These are phyloP conservation scores for Centruroides vittatus DNA, from an alignment of 1,140 invertebrate genomes.

Conservation along the genomic window DNA sequence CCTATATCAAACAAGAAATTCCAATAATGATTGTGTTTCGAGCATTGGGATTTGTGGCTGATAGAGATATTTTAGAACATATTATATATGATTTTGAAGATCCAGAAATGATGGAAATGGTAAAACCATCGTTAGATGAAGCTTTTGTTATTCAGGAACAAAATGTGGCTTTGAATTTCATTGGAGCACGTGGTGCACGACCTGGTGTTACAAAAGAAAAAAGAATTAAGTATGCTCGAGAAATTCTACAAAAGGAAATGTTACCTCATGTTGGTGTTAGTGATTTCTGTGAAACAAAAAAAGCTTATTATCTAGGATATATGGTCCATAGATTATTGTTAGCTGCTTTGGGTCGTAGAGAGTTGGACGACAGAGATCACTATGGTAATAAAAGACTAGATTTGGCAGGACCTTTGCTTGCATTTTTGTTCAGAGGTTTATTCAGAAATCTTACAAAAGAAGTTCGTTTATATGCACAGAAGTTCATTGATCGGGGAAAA, in stretches of 20 bases:
- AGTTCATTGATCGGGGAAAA: constrained; percentile 95
- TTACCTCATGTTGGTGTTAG: constrained; percentile 96
- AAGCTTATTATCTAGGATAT: constrained; percentile 94
- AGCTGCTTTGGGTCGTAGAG: constrained; percentile 83
- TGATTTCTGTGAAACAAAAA: constrained; percentile 98
- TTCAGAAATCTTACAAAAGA: constrained; percentile 92
- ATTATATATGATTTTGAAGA: constrained; percentile 99
- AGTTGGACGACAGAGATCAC: constrained; percentile 97
- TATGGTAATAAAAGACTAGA: constrained; percentile 98
- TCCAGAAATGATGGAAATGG: constrained; percentile 99
- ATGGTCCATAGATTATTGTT: constrained; percentile 94
- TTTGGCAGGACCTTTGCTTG: constrained; percentile 87
- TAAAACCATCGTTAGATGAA: constrained; percentile 94
- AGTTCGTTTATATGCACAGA: constrained; percentile 94
- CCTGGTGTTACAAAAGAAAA: constrained; percentile 98
- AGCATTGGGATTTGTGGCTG: constrained; percentile 93
- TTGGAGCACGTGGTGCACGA: constrained; percentile 85
- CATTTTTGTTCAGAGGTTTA: constrained; percentile 38
- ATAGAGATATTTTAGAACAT: constrained; percentile 95
- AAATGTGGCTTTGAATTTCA: constrained; percentile 95
- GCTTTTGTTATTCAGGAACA: constrained; percentile 99
- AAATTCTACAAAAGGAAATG: constrained; percentile 99
- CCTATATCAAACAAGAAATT: constrained; percentile 98
- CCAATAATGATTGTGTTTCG: constrained; percentile 97
- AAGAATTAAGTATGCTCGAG: constrained; percentile 95